Conservation (phyloP, 2,888 invertebrate genomes). For the Nomada fucata region DNA sequence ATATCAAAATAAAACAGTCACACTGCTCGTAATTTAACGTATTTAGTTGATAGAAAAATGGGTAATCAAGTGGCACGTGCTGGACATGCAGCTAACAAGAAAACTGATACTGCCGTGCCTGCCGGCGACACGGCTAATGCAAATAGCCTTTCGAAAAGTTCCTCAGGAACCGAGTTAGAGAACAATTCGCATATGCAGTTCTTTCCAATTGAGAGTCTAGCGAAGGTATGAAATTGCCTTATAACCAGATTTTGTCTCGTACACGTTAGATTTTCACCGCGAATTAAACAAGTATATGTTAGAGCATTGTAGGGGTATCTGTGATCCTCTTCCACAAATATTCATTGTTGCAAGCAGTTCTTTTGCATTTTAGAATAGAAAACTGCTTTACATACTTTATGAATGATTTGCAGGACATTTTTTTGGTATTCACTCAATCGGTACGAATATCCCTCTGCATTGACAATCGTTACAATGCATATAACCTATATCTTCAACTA, state of each 20-base stretch:
- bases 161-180: constrained; percentile 89
- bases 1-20: constrained; percentile 38
- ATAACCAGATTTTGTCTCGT: neutral
- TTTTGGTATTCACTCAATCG: neutral
- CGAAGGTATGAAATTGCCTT: constrained; percentile 86
- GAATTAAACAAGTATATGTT: constrained; percentile 3
- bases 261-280: neutral
- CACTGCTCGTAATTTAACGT: constrained; percentile 25
- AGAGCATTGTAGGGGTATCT: neutral
- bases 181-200: constrained; percentile 88
- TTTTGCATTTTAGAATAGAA: neutral
- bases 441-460: neutral
- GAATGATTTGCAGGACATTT: constrained; percentile 37
- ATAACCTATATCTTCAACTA: constrained; percentile 25
- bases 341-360: neutral
- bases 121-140: constrained; percentile 54
- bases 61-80: constrained; percentile 77
- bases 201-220: constrained; percentile 90
- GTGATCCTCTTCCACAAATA: neutral
- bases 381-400: constrained; percentile 3
- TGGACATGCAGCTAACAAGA: constrained; percentile 70
- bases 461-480: neutral
- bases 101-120: constrained; percentile 56
- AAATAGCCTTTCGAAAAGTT: constrained; percentile 81
- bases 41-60: constrained; percentile 61